Base-by-base conservation (phyloP, 1,140 invertebrate genomes). In the Drosophila watanabei region DNA sequence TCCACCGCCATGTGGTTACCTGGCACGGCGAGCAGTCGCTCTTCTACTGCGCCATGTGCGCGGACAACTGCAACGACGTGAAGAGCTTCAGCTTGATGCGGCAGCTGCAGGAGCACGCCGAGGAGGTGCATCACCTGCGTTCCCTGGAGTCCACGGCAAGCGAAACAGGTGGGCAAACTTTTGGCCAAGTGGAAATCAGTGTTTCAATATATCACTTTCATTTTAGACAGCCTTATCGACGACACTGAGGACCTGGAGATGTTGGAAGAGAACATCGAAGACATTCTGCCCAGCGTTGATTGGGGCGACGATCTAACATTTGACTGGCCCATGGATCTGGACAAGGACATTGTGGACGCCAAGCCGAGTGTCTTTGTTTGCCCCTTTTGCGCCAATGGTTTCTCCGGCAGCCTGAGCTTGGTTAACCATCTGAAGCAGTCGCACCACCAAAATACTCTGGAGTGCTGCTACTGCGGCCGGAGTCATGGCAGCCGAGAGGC, bases 241-340 rank as follows among this genome's bases (percentile, higher is more conserved):
- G 85, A 89, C 5, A 89, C 82, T 1, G 86, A 89, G 39, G 71
- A 89, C 18, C 43, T 89, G 30, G 85, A 89, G 54, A 89, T 89
- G 85, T 64, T 89, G 2, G 85, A 89, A 45, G 85, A 89, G 75
- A 90, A 90, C 39, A 89, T 89, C 33, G 85, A 89, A 6, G 86
- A 89, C 24, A 39, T 89, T 9, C 33, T 88, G 51, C 85, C 86
- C 11, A 81, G 63, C 11, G 48, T 85, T 4, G 86, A 89, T 37
- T 85, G 86, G 86, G 85, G 66, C 13, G 86, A 89, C 52, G 85
- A 89, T 43, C 51, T 90, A 0, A 85, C 86, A 14, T 89, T 89
- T 14, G 86, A 75, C 11, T 89, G 85, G 85, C 85, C 85, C 32
- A 75, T 60, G 75, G 85, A 72, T 35, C 46, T 89, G 7, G 81